A percentile compares a stretch with the other conserved stretches of the same genome.
These are phyloP conservation scores for Vipera ursinii DNA, from an alignment of 2,797 vertebrate species.

Conservation along the genomic window DNA sequence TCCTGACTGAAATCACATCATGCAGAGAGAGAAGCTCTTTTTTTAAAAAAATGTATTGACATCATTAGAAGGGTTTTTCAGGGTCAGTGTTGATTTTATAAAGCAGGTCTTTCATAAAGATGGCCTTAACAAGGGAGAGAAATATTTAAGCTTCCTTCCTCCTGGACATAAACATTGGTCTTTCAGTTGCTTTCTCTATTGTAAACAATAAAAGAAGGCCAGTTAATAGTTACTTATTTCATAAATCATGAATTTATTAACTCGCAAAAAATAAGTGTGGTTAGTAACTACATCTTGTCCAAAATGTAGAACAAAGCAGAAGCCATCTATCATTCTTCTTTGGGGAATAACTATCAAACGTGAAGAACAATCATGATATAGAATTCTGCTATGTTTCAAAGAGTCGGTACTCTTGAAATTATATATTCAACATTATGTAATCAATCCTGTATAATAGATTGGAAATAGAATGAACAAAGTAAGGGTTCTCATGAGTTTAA, in stretches of 20 bases:
- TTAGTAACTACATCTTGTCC: background rate
- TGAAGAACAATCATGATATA: background rate
- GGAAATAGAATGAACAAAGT: background rate
- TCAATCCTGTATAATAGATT: background rate
- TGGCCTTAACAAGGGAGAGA: background rate
- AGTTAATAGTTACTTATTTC: background rate
- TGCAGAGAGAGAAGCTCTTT: background rate
- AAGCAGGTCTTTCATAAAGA: background rate
- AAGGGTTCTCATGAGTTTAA: background rate
- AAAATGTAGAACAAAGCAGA: background rate
- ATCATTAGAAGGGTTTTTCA: background rate
- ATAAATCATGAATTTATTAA: background rate
- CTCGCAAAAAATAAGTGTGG: background rate
- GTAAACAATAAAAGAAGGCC: background rate
- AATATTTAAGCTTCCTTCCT: background rate
- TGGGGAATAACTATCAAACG: background rate
- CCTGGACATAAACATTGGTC: background rate
- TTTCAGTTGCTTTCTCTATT: background rate
- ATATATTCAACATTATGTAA: background rate
- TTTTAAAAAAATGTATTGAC: background rate
- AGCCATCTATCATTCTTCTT: background rate
- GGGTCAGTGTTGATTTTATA: background rate
- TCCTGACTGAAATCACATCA: background rate
- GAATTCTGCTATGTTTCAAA: background rate
- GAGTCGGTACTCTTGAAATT: background rate